Percentiles rank a stretch among this genome's conserved stretches.
Evolutionary conservation across 2,888 invertebrate genomes (phyloP).

Genomic region (Pharmacophagus antenor): DNA sequence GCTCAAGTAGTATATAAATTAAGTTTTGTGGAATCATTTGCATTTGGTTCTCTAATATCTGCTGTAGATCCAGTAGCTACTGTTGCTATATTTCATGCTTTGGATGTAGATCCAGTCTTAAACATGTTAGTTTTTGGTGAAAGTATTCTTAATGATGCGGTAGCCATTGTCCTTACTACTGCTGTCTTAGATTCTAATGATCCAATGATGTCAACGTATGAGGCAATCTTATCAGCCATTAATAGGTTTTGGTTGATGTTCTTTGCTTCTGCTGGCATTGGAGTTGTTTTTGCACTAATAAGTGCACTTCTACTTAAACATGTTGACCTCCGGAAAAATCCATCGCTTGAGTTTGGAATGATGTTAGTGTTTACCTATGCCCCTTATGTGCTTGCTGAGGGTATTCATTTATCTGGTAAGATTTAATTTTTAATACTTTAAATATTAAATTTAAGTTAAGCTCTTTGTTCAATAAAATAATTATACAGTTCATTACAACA

Average conservation of each 20-base stretch:
- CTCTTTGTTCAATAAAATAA: neutral
- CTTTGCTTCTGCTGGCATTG: slow-evolving; percentile 98
- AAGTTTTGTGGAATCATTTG: slow-evolving; percentile 98
- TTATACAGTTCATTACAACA: too few species aligned
- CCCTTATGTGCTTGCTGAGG: slow-evolving; percentile 98
- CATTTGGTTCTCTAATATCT: slow-evolving; percentile 98
- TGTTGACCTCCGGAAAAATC: slow-evolving; percentile 97
- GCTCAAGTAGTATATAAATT: slow-evolving; percentile 95
- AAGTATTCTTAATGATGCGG: slow-evolving; percentile 98
- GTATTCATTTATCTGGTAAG: slow-evolving; percentile 93
- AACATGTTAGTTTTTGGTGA: slow-evolving; percentile 99
- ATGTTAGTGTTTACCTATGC: slow-evolving; percentile 99
- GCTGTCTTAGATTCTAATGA: slow-evolving; percentile 87
- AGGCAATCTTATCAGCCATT: slow-evolving; percentile 93
- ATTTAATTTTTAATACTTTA: neutral
- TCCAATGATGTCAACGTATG: slow-evolving; percentile 84
- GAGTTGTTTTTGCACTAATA: slow-evolving; percentile 95
- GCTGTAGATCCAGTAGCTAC: slow-evolving; percentile 99
- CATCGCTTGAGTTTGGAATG: slow-evolving; percentile 98
- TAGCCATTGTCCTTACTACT: slow-evolving; percentile 98
- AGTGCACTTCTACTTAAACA: slow-evolving; percentile 96
- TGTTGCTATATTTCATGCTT: slow-evolving; percentile 98
- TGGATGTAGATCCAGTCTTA: slow-evolving; percentile 97
- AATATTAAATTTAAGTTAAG: neutral
- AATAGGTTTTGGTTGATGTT: slow-evolving; percentile 97